A percentile compares a stretch with the other conserved stretches of the same genome.
Conservation (phyloP, 92 coral and sea anemone species). For the Palythoa heliodiscus region DNA sequence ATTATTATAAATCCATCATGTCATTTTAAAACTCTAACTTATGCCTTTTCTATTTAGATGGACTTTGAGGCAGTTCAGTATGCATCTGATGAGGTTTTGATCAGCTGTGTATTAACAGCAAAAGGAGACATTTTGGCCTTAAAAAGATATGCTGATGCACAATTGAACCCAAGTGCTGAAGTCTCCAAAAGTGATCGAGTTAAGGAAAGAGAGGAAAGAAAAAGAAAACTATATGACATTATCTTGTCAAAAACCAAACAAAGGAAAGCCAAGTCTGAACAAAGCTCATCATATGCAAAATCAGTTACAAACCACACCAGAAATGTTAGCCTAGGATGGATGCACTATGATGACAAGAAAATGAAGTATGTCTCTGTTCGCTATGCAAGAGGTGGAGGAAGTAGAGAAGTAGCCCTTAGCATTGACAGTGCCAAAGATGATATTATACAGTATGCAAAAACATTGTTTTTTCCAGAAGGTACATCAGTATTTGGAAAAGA, state of each 20-base stretch:
- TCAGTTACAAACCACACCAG: conserved; percentile 4
- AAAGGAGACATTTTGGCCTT: conserved; percentile 13
- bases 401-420: conserved; percentile 35
- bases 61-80: conserved; percentile 21
- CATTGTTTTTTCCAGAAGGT: conserved; percentile 56
- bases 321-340: conserved; percentile 43
- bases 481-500: conserved; percentile 41
- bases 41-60: conserved; percentile 8
- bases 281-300: conserved; percentile 1
- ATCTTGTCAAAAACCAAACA: conserved; percentile 5
- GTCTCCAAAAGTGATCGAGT: background rate
- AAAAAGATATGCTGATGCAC: conserved; percentile 18
- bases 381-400: conserved; percentile 56
- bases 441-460: conserved; percentile 30
- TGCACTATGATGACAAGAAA: conserved; percentile 48
- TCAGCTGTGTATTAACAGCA: conserved; percentile 17
- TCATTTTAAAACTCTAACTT: background rate
- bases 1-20: background rate
- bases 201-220: conserved; percentile 15
- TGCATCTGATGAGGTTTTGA: conserved; percentile 7
- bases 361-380: conserved; percentile 51
- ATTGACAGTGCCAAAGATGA: conserved; percentile 36
- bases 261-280: conserved; percentile 5
- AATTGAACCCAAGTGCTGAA: conserved; percentile 2
- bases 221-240: conserved; percentile 5